Percentiles rank a stretch among this genome's conserved stretches.
phyloP scores from a whole-genome alignment of 2,888 invertebrate genomes.

The Trissolcus brochymenae region DNA sequence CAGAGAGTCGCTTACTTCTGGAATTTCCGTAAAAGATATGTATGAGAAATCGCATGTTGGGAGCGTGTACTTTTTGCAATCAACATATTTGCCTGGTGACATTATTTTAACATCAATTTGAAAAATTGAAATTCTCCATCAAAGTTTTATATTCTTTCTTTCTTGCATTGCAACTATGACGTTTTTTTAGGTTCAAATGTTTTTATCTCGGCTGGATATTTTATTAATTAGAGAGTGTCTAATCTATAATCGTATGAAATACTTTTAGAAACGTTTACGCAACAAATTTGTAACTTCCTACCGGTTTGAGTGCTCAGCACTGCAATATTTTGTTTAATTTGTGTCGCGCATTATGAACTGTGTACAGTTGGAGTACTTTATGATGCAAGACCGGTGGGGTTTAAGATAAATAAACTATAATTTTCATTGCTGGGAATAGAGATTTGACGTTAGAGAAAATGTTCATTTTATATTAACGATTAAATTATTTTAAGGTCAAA shows the following conservation, averaged over 20 bases:
- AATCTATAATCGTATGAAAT: conserved; percentile 30
- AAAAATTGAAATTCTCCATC: no score
- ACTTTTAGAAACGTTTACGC: conserved; percentile 32
- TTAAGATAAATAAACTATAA: conserved; percentile 31
- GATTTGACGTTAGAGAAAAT: conserved; percentile 13
- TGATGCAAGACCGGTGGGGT: conserved; percentile 25
- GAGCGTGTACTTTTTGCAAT: conserved; percentile 19
- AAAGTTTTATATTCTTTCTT: no score
- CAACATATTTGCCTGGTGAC: conserved; percentile 21
- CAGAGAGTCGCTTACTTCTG: conserved; percentile 33
- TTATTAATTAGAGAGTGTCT: conserved; percentile 33
- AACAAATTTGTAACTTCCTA: conserved; percentile 39
- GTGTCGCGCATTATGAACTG: conserved; percentile 30
- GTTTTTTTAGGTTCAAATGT: not conserved
- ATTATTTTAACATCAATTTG: conserved; percentile 25
- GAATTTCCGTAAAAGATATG: conserved; percentile 47
- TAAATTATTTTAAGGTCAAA: no score
- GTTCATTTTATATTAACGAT: not conserved
- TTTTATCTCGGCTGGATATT: not conserved
- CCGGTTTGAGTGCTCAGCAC: conserved; percentile 16
- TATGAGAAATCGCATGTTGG: conserved; percentile 24
- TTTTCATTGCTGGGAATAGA: conserved; percentile 18
- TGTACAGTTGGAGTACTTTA: conserved; percentile 22
- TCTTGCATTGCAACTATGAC: no score
- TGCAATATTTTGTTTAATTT: conserved; percentile 34